Conservation (phyloP, 2,113 vertebrate species). For the Salminus brasiliensis region DNA sequence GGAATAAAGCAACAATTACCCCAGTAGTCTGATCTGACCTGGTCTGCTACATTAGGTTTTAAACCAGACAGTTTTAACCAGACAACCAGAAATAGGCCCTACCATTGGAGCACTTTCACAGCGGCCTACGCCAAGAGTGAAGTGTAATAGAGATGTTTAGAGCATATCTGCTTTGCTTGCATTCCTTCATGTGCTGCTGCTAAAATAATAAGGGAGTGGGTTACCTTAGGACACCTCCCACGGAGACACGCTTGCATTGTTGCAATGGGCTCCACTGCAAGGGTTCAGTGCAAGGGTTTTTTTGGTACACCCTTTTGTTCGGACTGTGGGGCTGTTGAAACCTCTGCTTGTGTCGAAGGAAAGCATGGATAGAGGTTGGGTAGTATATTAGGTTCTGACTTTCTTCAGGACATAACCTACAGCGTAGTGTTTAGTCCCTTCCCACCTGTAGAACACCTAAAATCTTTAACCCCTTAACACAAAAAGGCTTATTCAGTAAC, state of each 20-base stretch:
- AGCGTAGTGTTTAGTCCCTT: not conserved
- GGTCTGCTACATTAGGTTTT: constrained; percentile 11
- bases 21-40: not conserved
- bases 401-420: not conserved
- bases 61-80: not conserved
- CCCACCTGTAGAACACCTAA: not conserved
- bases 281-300: too few relatives aligned
- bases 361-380: not conserved
- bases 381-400: not conserved
- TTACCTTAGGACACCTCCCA: constrained; percentile 72
- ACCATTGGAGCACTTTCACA: constrained; percentile 53
- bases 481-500: too few relatives aligned
- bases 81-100: constrained; percentile 29
- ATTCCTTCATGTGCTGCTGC: constrained; percentile 71
- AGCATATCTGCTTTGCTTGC: constrained; percentile 66
- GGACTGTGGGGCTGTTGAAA: not conserved
- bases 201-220: constrained; percentile 75
- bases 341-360: not conserved
- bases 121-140: constrained; percentile 56
- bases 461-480: too few relatives aligned
- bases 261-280: constrained; percentile 67
- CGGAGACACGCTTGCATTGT: constrained; percentile 67
- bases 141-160: constrained; percentile 71
- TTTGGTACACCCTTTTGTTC: too few relatives aligned
- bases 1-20: constrained; percentile 7